These are phyloP conservation scores for Micrastur ruficollis DNA, from an alignment of 2,797 vertebrate species.

Conservation along the genomic window DNA sequence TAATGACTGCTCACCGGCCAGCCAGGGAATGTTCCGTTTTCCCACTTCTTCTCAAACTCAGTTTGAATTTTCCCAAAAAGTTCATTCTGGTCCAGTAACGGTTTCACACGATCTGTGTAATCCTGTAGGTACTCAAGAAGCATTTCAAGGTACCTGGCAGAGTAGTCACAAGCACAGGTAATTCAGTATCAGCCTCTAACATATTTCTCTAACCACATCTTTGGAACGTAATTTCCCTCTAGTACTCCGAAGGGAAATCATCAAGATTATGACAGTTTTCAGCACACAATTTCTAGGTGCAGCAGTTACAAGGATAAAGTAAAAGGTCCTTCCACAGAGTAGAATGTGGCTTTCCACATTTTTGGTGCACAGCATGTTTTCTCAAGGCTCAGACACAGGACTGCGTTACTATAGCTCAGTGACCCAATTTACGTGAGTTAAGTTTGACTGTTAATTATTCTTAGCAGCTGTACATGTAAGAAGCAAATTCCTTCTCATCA, in stretches of 20 bases:
- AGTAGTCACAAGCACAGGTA: neutral
- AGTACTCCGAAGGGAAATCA: neutral
- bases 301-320: neutral
- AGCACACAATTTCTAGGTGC: neutral
- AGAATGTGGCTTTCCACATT: neutral
- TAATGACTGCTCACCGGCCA: conserved; percentile 86
- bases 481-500: neutral
- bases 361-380: neutral
- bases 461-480: neutral
- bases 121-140: conserved; percentile 96
- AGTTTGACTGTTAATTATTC: neutral
- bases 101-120: conserved; percentile 95
- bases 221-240: neutral
- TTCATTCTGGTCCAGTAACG: conserved; percentile 94
- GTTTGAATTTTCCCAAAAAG: conserved; percentile 92
- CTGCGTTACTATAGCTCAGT: neutral
- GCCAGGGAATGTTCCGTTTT: conserved; percentile 91
- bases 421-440: neutral
- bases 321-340: neutral
- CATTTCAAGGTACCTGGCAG: conserved; percentile 92
- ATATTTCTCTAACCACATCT: neutral
- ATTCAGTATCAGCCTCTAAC: neutral
- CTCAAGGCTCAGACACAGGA: neutral
- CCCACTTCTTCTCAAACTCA: conserved; percentile 98
- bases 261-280: neutral